phyloP scores from a whole-genome alignment of 2,113 vertebrate species.

The Natator depressus region DNA sequence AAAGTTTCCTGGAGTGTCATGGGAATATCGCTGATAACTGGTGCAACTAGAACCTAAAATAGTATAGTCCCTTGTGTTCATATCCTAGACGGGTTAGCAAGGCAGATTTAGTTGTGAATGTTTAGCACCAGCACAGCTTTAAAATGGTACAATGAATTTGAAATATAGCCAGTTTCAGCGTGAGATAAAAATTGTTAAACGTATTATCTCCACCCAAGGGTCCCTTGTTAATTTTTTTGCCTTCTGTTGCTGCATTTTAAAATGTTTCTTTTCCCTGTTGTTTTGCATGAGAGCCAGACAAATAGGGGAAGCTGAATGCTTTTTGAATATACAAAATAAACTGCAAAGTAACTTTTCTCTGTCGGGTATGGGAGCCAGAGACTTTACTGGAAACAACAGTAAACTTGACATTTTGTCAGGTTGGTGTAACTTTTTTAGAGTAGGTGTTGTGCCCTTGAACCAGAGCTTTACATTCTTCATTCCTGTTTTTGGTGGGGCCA shows the following conservation, averaged over 20 bases:
- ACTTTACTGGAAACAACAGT: not conserved
- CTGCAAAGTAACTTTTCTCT: not conserved
- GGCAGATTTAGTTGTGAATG: not conserved
- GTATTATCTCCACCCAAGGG: not conserved
- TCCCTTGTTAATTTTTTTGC: not conserved
- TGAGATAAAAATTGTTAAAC: not conserved
- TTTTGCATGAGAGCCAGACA: not conserved
- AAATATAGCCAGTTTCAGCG: accelerated
- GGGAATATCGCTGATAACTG: not conserved
- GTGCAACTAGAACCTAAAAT: not conserved
- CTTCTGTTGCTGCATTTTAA: not conserved
- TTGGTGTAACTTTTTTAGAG: not conserved
- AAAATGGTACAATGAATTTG: not conserved
- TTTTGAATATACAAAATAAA: not conserved
- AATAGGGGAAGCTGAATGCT: not conserved
- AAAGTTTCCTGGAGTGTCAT: not conserved
- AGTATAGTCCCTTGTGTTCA: no score
- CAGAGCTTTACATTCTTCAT: not conserved
- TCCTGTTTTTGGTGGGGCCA: not conserved
- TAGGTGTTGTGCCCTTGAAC: accelerated
- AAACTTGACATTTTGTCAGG: not conserved
- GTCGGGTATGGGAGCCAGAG: not conserved
- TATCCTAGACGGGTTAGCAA: not conserved
- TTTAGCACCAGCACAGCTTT: not conserved
- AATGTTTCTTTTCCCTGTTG: not conserved